Conservation (phyloP, 2,797 vertebrate genomes). For the Myotis vivesi region DNA sequence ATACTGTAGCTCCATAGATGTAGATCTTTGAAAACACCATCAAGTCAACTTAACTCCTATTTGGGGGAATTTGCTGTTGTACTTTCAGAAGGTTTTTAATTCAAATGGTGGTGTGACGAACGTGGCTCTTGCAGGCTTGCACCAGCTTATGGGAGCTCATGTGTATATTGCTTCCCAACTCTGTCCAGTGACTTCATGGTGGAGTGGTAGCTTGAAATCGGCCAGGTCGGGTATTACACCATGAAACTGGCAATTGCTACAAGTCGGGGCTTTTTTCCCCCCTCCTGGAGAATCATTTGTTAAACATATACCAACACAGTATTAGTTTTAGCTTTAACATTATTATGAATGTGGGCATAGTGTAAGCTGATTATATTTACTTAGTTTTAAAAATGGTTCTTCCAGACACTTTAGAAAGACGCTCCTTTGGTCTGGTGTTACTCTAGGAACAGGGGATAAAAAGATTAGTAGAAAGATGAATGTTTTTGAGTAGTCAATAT, state of each 20-base stretch:
- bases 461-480: background rate
- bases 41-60: background rate
- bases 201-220: background rate
- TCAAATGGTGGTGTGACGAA: background rate
- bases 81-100: background rate
- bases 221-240: background rate
- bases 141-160: background rate
- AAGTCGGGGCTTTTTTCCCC: too few species aligned
- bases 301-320: background rate
- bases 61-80: background rate
- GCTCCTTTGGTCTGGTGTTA: background rate
- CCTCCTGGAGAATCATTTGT: background rate
- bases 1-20: background rate
- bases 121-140: background rate
- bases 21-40: background rate
- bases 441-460: background rate
- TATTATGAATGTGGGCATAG: background rate
- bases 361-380: background rate
- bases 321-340: background rate
- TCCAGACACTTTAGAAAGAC: background rate
- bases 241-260: background rate
- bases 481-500: background rate
- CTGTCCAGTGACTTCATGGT: background rate
- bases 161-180: background rate
- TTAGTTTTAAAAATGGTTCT: background rate